Conservation (phyloP, 2,888 invertebrate species). For the Lingula anatina region DNA sequence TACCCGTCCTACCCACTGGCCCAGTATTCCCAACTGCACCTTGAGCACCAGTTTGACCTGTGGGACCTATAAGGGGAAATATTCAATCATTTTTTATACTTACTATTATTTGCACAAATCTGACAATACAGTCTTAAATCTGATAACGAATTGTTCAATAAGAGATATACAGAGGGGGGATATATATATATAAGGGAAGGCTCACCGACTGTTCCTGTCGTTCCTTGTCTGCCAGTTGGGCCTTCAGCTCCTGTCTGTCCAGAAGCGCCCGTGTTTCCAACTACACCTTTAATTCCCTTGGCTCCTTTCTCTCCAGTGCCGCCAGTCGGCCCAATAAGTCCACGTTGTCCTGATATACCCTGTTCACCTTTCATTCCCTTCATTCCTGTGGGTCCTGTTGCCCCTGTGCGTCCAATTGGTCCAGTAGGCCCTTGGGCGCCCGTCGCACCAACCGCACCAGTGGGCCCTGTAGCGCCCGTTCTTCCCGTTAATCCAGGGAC, state of each 20-base stretch:
- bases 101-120: too few relatives aligned
- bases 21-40: conserved; percentile 3
- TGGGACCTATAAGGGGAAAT: too few relatives aligned
- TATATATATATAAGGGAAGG: too few relatives aligned
- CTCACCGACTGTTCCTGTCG: not conserved
- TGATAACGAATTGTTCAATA: too few relatives aligned
- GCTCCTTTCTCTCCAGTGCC: conserved; percentile 5
- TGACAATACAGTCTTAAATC: too few relatives aligned
- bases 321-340: conserved; percentile 7
- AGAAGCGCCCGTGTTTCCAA: not conserved
- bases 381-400: too few relatives aligned
- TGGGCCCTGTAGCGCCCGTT: too few relatives aligned
- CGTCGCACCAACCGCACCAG: not conserved
- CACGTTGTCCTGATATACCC: too few relatives aligned
- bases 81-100: too few relatives aligned
- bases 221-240: conserved; percentile 1
- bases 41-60: conserved; percentile 6
- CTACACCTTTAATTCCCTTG: conserved; percentile 1
- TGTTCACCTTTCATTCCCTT: too few relatives aligned
- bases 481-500: conserved; percentile 5
- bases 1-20: not conserved
- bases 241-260: conserved; percentile 4
- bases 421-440: conserved; percentile 3
- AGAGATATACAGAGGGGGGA: too few relatives aligned
- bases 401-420: conserved; percentile 1